Evolutionary conservation across 2,113 vertebrate genomes (phyloP).

Genomic region (Chamaetylas fuelleborni): DNA sequence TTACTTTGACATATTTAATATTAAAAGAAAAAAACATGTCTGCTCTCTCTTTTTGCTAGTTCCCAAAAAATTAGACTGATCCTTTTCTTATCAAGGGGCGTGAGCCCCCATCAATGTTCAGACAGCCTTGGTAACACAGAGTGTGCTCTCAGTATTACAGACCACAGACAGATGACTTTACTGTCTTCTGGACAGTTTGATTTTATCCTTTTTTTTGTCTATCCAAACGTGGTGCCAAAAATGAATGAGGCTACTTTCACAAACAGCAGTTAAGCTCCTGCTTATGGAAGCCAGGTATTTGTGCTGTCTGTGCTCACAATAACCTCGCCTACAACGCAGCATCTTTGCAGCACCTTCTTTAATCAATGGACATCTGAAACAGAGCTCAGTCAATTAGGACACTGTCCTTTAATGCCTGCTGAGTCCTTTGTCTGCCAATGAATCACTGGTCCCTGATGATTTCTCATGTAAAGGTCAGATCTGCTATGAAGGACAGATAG

Average conservation of each 20-base stretch:
- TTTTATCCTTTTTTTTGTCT: not conserved
- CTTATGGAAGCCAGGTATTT: not conserved
- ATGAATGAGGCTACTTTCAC: not conserved
- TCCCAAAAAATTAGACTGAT: not conserved
- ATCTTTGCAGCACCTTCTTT: slow-evolving; percentile 10
- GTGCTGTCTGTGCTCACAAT: not conserved
- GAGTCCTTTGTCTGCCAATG: slow-evolving; percentile 27
- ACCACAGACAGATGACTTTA: not conserved
- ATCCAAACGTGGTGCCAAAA: not conserved
- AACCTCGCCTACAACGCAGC: not conserved
- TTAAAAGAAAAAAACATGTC: not conserved
- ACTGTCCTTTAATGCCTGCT: not conserved
- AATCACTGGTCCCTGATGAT: slow-evolving; percentile 33
- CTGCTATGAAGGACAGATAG: slow-evolving; percentile 26
- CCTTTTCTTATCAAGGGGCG: not conserved
- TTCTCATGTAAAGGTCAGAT: slow-evolving; percentile 62
- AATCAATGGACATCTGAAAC: slow-evolving; percentile 1
- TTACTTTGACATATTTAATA: not conserved
- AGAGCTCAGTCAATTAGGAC: not conserved
- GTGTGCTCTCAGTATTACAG: not conserved
- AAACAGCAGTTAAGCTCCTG: not conserved
- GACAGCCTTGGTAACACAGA: not conserved
- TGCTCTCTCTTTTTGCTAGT: not conserved
- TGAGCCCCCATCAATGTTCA: not conserved
- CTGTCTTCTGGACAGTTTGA: not conserved